phyloP scores from a whole-genome alignment of 2,113 vertebrate species.

The Nannobrachium achirus region DNA sequence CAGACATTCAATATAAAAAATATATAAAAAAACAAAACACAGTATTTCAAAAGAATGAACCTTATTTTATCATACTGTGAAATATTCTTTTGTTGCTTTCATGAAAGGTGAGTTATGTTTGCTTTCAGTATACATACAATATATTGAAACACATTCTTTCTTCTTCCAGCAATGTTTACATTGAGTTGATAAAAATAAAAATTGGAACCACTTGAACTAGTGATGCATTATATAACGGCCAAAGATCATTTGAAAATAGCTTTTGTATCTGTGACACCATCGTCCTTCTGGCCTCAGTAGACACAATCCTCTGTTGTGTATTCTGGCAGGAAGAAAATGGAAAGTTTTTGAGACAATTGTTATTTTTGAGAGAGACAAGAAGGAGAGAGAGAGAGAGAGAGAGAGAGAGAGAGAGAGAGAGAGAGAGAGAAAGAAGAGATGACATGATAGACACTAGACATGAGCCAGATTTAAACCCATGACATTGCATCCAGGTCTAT shows the following conservation, averaged over 20 bases:
- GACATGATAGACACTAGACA: not conserved
- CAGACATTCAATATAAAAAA: constrained; percentile 9
- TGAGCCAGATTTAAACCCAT: not conserved
- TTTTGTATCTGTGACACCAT: not conserved
- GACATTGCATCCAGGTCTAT: too few species aligned
- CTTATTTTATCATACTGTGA: not conserved
- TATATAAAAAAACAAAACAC: too few species aligned
- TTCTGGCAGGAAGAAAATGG: constrained; percentile 23
- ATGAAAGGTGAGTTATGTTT: constrained; percentile 6
- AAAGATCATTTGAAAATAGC: not conserved
- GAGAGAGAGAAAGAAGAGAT: constrained; percentile 27
- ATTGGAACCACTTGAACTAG: not conserved
- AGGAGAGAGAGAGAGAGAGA: constrained; percentile 23
- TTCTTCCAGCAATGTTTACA: not conserved
- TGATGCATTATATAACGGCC: not conserved
- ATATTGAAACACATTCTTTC: constrained; percentile 9
- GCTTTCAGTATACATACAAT: constrained; percentile 6
- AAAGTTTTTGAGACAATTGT: not conserved
- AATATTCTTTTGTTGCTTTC: constrained; percentile 8
- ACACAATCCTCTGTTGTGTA: constrained; percentile 1
- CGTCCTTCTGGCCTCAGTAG: not conserved
- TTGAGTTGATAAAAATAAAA: constrained; percentile 2
- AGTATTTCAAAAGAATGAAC: too few species aligned
- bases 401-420: constrained; percentile 41
- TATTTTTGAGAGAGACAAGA: too few species aligned